Conservation (phyloP, 2,797 vertebrate genomes). For the Holocentrus rufus region DNA sequence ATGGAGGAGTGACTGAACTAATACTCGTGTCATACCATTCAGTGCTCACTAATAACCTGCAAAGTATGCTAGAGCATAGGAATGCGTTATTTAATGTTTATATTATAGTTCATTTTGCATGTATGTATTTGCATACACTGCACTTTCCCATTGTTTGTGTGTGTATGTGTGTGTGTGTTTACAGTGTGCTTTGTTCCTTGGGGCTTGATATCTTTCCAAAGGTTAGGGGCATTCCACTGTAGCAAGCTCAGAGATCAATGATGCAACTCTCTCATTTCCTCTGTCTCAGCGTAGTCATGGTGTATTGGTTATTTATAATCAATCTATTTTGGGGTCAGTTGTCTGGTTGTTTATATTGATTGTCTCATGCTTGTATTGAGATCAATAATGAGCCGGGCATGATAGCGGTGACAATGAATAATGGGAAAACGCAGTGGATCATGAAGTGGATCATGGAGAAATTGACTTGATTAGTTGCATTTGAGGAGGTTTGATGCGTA, state of each 20-base stretch:
- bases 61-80: neutral
- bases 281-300: conserved; percentile 7
- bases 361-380: conserved; percentile 15
- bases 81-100: neutral
- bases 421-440: neutral
- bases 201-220: conserved; percentile 3
- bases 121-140: neutral
- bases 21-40: neutral
- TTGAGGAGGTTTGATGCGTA: neutral
- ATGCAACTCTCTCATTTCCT: conserved; percentile 65
- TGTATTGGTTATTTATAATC: conserved; percentile 31
- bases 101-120: neutral
- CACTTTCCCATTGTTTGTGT: conserved; percentile 1
- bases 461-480: neutral
- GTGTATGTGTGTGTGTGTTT: neutral
- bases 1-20: neutral
- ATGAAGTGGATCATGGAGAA: neutral
- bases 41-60: neutral
- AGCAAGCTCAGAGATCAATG: conserved; percentile 48
- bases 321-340: conserved; percentile 64
- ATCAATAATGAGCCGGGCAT: conserved; percentile 56
- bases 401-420: conserved; percentile 14
- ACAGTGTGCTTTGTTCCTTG: neutral
- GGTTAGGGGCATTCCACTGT: conserved; percentile 17
- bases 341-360: conserved; percentile 52